A percentile compares a stretch with the other conserved stretches of the same genome.
These are phyloP conservation scores for Drosophila anomalata DNA, from an alignment of 2,888 invertebrate species.

Conservation along the genomic window DNA sequence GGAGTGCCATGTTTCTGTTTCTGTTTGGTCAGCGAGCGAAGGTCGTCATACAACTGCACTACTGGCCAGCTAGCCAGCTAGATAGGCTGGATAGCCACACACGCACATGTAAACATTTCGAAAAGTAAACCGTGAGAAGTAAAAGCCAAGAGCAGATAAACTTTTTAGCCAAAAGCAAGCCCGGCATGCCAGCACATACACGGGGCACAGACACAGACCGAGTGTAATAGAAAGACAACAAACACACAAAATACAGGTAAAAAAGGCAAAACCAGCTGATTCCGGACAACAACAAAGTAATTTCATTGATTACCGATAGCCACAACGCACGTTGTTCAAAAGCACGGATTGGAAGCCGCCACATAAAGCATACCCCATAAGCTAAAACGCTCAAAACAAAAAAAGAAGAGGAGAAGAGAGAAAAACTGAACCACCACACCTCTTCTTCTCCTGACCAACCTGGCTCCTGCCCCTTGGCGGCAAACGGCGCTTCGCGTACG, in stretches of 20 bases:
- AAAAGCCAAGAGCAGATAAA: constrained; percentile 68
- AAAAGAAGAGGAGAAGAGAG: constrained; percentile 1
- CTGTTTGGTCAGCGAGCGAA: constrained; percentile 45
- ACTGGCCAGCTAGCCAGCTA: no score
- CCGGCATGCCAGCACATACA: constrained; percentile 61
- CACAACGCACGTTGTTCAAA: constrained; percentile 75
- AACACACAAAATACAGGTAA: constrained; percentile 41
- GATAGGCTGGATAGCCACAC: constrained; percentile 14
- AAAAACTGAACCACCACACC: constrained; percentile 25
- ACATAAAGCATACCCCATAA: constrained; percentile 39
- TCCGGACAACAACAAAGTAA: constrained; percentile 62
- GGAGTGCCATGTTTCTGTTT: constrained; percentile 16
- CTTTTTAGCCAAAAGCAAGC: constrained; percentile 64
- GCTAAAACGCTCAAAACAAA: constrained; percentile 2
- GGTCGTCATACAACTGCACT: not conserved
- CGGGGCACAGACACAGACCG: constrained; percentile 2
- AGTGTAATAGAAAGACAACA: constrained; percentile 61
- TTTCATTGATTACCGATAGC: constrained; percentile 79
- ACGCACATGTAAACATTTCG: constrained; percentile 43
- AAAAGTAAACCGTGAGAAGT: constrained; percentile 83
- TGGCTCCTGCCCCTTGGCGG: constrained; percentile 55
- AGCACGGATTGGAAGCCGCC: constrained; percentile 50
- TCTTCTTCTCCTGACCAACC: constrained; percentile 16
- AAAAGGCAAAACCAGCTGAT: constrained; percentile 69
- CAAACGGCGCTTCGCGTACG: constrained; percentile 75